Evolutionary conservation across 2,113 vertebrate genomes (phyloP).

Genomic region (Aspiorhynchus laticeps): DNA sequence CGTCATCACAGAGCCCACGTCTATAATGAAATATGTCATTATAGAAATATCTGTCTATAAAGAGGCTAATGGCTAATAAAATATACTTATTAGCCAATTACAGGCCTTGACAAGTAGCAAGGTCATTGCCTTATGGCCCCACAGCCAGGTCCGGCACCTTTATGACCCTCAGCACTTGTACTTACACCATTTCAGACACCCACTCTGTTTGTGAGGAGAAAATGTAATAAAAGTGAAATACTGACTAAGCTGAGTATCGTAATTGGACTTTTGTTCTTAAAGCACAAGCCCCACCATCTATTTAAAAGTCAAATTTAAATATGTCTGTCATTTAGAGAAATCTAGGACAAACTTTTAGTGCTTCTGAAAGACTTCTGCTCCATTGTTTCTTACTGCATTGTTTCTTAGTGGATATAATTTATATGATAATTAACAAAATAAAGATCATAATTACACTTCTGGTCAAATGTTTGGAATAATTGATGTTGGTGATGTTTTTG

Average conservation of each 20-base stretch:
- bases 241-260: slow-evolving; percentile 62
- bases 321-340: slow-evolving; percentile 50
- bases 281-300: slow-evolving; percentile 59
- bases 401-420: slow-evolving; percentile 28
- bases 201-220: slow-evolving; percentile 75
- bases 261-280: slow-evolving; percentile 67
- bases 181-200: slow-evolving; percentile 62
- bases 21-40: slow-evolving; percentile 73
- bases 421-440: slow-evolving; percentile 22
- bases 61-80: slow-evolving; percentile 74
- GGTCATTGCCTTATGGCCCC: slow-evolving; percentile 76
- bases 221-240: slow-evolving; percentile 77
- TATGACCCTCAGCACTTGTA: slow-evolving; percentile 69
- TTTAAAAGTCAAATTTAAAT: slow-evolving; percentile 56
- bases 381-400: slow-evolving; percentile 35
- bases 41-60: slow-evolving; percentile 77
- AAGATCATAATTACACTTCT: slow-evolving; percentile 15
- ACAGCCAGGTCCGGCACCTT: slow-evolving; percentile 66
- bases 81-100: slow-evolving; percentile 81
- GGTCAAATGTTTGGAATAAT: not conserved
- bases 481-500: too few relatives aligned
- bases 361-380: slow-evolving; percentile 62
- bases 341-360: slow-evolving; percentile 61
- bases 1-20: slow-evolving; percentile 66
- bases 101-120: slow-evolving; percentile 73